Percentiles rank a stretch among this genome's conserved stretches.
phyloP scores from a whole-genome alignment of 2,797 vertebrate genomes.

The Gymnoscopelus microlampas region DNA sequence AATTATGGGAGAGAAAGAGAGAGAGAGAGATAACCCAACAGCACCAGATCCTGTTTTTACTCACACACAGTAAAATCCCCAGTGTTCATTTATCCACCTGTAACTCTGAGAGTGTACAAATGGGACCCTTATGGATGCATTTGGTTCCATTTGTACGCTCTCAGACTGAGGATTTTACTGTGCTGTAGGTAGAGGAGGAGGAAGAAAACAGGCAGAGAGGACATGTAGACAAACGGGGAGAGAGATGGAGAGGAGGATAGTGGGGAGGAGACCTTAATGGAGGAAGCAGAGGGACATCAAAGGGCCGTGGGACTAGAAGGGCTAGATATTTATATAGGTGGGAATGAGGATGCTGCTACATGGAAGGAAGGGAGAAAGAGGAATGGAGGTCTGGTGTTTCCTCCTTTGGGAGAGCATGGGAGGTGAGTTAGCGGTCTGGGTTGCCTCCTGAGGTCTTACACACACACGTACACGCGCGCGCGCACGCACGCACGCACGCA shows the following conservation, averaged over 20 bases:
- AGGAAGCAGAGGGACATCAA: conserved; percentile 16
- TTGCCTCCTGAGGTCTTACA: conserved; percentile 58
- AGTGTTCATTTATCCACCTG: no score
- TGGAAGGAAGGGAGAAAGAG: conserved; percentile 34
- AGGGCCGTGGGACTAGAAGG: not conserved
- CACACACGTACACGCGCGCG: conserved; percentile 37
- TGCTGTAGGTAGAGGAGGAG: not conserved
- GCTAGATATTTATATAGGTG: not conserved
- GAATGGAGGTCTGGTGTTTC: conserved; percentile 40
- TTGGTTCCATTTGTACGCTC: no score
- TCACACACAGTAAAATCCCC: no score
- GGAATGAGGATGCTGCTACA: not conserved
- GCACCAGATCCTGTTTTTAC: no score
- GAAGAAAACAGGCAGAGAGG: not conserved
- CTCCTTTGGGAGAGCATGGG: conserved; percentile 50
- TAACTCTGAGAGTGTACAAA: no score
- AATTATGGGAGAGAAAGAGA: conserved; percentile 20
- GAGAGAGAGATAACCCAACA: not conserved
- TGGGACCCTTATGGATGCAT: no score
- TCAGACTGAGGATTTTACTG: no score
- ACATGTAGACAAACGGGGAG: conserved; percentile 5
- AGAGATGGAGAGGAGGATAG: not conserved
- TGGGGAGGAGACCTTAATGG: conserved; percentile 13
- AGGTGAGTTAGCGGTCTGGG: conserved; percentile 62
- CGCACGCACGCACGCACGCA: conserved; percentile 9